These are phyloP conservation scores for Castor canadensis DNA, from an alignment of 2,113 vertebrate species.

Conservation along the genomic window DNA sequence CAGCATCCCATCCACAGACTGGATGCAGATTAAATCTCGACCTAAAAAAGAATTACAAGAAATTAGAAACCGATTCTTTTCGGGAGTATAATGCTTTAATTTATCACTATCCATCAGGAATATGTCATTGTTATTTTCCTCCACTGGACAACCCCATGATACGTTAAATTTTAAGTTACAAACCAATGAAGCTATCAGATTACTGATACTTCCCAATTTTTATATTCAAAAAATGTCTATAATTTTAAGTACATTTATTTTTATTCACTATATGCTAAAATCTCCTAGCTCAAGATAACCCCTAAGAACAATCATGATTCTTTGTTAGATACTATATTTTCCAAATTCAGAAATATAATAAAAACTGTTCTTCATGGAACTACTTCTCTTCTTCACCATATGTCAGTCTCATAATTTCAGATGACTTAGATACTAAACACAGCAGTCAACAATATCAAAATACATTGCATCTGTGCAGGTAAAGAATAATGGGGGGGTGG, in stretches of 20 bases:
- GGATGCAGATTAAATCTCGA: conserved; percentile 96
- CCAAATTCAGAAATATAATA: conserved; percentile 4
- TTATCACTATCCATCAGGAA: not conserved
- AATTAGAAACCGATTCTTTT: not conserved
- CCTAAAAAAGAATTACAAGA: conserved; percentile 84
- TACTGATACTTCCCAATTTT: not conserved
- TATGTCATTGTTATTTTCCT: not conserved
- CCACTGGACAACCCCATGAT: not conserved
- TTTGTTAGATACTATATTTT: not conserved
- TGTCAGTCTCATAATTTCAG: not conserved
- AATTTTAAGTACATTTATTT: conserved; percentile 22
- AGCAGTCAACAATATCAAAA: not conserved
- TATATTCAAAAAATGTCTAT: not conserved
- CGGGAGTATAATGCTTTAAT: not conserved
- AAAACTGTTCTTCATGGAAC: not conserved
- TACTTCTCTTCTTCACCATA: not conserved
- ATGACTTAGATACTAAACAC: not conserved
- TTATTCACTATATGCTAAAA: not conserved
- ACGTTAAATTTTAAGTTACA: conserved; percentile 26
- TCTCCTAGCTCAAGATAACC: not conserved
- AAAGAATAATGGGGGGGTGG: too few relatives aligned
- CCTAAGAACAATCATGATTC: not conserved
- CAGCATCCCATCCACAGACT: conserved; percentile 98
- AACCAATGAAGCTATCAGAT: not conserved
- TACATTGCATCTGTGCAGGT: too few relatives aligned